Evolutionary conservation across 2,888 invertebrate genomes (phyloP).

Genomic region (Apocheima hispidaria): DNA sequence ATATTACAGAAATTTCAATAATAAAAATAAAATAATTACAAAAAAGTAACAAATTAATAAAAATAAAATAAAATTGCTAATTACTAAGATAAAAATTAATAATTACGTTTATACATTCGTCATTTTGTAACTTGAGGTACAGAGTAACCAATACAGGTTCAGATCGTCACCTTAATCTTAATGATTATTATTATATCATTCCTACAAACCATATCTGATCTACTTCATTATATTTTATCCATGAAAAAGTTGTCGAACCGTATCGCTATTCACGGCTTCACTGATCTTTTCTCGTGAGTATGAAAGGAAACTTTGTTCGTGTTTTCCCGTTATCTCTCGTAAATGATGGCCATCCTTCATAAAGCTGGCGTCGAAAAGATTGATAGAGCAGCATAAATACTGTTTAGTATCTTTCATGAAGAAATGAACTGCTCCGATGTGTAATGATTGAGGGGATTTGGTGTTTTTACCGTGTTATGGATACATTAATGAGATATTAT

Average conservation of each 20-base stretch:
- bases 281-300: conserved; percentile 13
- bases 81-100: too few species aligned
- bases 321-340: conserved; percentile 38
- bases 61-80: too few species aligned
- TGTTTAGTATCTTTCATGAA: conserved; percentile 38
- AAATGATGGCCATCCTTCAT: conserved; percentile 41
- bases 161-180: too few species aligned
- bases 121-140: too few species aligned
- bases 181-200: too few species aligned
- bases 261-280: conserved; percentile 24
- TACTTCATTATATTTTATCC: neutral
- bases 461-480: neutral
- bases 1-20: too few species aligned
- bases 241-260: conserved; percentile 14
- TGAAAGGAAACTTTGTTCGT: conserved; percentile 25
- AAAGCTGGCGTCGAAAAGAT: conserved; percentile 44
- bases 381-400: conserved; percentile 41
- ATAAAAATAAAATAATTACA: too few species aligned
- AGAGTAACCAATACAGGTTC: too few species aligned
- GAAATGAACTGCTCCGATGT: conserved; percentile 25
- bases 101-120: too few species aligned
- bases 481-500: too few species aligned
- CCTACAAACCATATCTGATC: neutral
- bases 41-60: too few species aligned
- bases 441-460: conserved; percentile 32